phyloP scores from a whole-genome alignment of 1,140 invertebrate genomes.

The Aphaenogaster floridana region DNA sequence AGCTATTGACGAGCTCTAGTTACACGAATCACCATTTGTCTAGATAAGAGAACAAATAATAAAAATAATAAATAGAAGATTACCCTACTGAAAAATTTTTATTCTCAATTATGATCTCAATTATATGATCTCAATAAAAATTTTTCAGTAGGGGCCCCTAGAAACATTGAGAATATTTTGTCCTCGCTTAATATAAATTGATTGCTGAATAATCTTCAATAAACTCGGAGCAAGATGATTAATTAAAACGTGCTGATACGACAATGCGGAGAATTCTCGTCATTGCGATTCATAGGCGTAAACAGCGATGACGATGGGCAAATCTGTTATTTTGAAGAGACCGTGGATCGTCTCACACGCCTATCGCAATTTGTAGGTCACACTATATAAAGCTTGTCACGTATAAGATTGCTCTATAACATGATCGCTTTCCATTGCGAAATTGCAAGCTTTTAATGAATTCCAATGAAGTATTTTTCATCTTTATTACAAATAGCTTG shows the following conservation, averaged over 20 bases:
- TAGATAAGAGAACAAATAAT: background rate
- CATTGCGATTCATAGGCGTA: background rate
- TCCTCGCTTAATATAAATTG: background rate
- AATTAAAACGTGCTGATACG: background rate
- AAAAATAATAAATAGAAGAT: background rate
- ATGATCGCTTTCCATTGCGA: slow-evolving; percentile 26
- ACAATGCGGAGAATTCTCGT: background rate
- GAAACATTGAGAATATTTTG: background rate
- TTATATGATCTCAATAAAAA: no score
- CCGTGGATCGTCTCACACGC: background rate
- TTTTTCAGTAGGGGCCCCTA: background rate
- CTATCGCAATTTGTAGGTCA: slow-evolving; percentile 38
- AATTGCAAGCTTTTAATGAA: slow-evolving; percentile 39
- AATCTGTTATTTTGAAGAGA: slow-evolving; percentile 19
- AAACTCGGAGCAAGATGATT: background rate
- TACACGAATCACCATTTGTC: background rate
- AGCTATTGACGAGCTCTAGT: background rate
- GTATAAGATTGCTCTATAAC: slow-evolving; percentile 32
- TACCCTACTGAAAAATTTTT: background rate
- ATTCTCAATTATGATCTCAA: no score
- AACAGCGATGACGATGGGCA: background rate
- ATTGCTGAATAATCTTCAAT: background rate
- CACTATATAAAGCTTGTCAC: slow-evolving; percentile 34
- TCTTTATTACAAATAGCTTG: background rate
- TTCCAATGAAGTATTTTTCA: background rate